phyloP scores from a whole-genome alignment of 1,140 invertebrate genomes.

The Drosophila leontia region DNA sequence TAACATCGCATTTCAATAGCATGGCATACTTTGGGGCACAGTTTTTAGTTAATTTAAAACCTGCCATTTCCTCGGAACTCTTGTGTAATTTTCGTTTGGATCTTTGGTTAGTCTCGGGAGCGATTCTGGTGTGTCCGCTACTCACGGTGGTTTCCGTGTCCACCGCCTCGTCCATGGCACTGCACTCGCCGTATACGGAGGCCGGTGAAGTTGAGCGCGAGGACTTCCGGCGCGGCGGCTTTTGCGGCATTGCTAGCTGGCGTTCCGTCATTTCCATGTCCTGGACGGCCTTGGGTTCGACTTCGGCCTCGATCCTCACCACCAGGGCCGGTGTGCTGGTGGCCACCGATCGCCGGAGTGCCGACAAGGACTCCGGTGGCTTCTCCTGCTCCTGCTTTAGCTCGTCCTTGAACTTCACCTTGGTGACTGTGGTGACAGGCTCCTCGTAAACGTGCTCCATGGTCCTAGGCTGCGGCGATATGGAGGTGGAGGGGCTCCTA shows the following conservation, averaged over 20 bases:
- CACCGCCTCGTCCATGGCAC: constrained; percentile 27
- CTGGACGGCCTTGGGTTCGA: background rate
- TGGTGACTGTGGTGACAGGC: constrained; percentile 43
- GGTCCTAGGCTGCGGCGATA: constrained; percentile 36
- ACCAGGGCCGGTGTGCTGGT: constrained; percentile 79
- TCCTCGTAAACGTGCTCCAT: constrained; percentile 74
- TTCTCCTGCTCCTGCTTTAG: constrained; percentile 25
- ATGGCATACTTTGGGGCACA: background rate
- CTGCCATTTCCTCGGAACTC: background rate
- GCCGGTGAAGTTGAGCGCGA: constrained; percentile 80
- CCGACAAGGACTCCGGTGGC: constrained; percentile 15
- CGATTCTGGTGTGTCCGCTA: constrained; percentile 44
- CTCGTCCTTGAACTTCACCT: constrained; percentile 65
- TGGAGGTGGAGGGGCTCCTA: constrained; percentile 35
- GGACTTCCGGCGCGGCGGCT: constrained; percentile 73
- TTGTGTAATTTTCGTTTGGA: background rate
- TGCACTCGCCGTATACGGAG: constrained; percentile 38
- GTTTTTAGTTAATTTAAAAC: background rate
- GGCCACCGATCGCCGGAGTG: constrained; percentile 65
- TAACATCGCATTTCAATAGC: background rate
- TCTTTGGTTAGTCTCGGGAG: constrained; percentile 41
- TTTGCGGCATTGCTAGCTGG: constrained; percentile 65
- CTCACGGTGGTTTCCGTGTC: constrained; percentile 61
- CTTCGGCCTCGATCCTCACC: constrained; percentile 60
- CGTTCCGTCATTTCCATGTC: constrained; percentile 54